These are phyloP conservation scores for Amitus sp. DNA, from an alignment of 2,888 invertebrate genomes.

Conservation along the genomic window DNA sequence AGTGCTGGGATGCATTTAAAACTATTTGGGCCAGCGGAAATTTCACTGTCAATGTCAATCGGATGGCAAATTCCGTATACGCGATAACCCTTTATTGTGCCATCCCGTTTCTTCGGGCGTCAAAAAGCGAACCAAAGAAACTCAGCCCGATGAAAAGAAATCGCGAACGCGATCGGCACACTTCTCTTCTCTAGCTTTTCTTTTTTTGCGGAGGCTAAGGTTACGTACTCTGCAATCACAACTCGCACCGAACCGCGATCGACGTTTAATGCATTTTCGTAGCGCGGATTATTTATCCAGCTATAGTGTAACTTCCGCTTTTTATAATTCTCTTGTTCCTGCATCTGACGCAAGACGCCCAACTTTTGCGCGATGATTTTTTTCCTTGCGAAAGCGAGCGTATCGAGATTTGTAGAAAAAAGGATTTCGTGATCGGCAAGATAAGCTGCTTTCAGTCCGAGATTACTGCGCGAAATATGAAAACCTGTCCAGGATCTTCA, in stretches of 20 bases:
- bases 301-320: conserved; percentile 38
- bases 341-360: conserved; percentile 25
- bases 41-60: conserved; percentile 38
- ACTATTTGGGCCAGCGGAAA: conserved; percentile 33
- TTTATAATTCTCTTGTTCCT: conserved; percentile 35
- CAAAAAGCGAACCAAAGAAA: background rate
- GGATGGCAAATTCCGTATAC: conserved; percentile 20
- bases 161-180: background rate
- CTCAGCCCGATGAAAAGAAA: background rate
- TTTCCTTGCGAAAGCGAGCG: conserved; percentile 25
- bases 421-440: conserved; percentile 10
- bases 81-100: background rate
- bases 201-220: background rate
- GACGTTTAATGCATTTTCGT: conserved; percentile 41
- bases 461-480: background rate
- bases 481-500: background rate
- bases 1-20: conserved; percentile 26
- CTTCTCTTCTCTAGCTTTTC: background rate
- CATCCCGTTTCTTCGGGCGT: background rate
- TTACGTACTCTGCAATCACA: background rate
- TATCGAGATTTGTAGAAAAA: conserved; percentile 13
- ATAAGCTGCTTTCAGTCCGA: background rate
- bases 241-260: conserved; percentile 12
- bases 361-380: conserved; percentile 18
- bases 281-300: conserved; percentile 34